Conservation (phyloP, 2,797 vertebrate genomes). For the Hemibagrus guttatus region DNA sequence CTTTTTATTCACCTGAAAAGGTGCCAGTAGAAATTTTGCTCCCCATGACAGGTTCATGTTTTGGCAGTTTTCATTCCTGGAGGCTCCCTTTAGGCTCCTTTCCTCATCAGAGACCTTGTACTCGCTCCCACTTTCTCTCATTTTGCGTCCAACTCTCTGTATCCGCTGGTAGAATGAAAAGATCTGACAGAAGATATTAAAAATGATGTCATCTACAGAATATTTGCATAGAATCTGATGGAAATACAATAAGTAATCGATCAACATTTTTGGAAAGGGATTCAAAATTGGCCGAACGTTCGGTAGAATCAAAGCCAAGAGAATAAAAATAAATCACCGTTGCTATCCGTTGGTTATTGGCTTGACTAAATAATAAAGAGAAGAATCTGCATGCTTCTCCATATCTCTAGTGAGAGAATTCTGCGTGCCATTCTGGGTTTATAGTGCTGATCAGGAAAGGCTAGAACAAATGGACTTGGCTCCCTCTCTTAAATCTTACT, state of each 20-base stretch:
- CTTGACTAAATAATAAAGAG: background rate
- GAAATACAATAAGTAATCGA: background rate
- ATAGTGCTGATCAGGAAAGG: background rate
- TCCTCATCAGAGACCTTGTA: background rate
- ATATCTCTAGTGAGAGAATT: background rate
- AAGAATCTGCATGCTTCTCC: background rate
- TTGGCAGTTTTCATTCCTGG: conserved; percentile 5
- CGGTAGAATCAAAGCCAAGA: background rate
- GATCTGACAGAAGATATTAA: background rate
- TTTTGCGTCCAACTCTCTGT: background rate
- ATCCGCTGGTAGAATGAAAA: background rate
- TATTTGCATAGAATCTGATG: background rate
- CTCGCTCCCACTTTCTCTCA: background rate
- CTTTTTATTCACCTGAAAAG: conserved; percentile 1
- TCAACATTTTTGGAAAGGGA: background rate
- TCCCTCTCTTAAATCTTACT: background rate
- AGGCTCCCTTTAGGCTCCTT: background rate
- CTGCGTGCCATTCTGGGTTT: no score
- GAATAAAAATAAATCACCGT: conserved; percentile 12
- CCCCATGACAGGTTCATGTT: background rate
- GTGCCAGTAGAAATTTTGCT: background rate
- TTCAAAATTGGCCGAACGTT: background rate
- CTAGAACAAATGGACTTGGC: background rate
- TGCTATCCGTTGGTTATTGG: background rate
- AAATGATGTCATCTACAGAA: background rate